Evolutionary conservation across 2,888 invertebrate species (phyloP), one percentile per base, ranked within the genome.

Genomic region (Spicauda simplicius): DNA sequence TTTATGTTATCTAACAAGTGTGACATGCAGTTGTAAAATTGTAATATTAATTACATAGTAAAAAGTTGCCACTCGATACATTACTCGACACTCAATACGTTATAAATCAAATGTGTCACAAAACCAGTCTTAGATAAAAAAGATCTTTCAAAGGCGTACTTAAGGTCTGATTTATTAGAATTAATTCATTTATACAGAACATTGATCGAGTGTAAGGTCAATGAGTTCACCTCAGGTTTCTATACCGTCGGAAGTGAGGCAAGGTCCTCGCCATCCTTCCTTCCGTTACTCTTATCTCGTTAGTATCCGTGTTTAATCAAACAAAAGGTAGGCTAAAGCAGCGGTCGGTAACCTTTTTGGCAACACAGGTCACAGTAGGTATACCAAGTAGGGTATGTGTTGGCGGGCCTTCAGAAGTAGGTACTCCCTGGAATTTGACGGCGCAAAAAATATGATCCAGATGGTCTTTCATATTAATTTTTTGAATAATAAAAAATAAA

Each of bases 261-360:
- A 86, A 90, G 90, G 88, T 80, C 78, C 72, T 41, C 59, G 70
- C 69, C 73, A 73, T 86, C 82, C 86, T 88, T 87, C 84, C 90
- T 90, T 91, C 90, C 90, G 88, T 73, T 77, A 65, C 52, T 60
- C 50, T 69, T 60, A 68, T 53, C 19, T 60, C 6, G 33, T 33
- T 16, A 20, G 25, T 57, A 67, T 66, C 58, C 65, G 65, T 60
- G 48, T 60, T 45, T 30, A 59, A 59, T 33, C 25, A 30, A 18
- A 54, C 41, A 45, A 37, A 65, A 53, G 52, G 52, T 16, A 12
- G 56, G 2, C 56, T 57, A 45, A n/a, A 45, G 10, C 33, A 33
- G 33, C 3, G 33, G 33, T 33, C 33, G 8, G 33, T 8, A 33
- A 33, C 33, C 33, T 33, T 33, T 25, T 33, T 33, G 10, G 1